Evolutionary conservation across 92 coral and sea anemone genomes (phyloP), one percentile per base, ranked within the genome.

Genomic region (Parazoanthus darwini): DNA sequence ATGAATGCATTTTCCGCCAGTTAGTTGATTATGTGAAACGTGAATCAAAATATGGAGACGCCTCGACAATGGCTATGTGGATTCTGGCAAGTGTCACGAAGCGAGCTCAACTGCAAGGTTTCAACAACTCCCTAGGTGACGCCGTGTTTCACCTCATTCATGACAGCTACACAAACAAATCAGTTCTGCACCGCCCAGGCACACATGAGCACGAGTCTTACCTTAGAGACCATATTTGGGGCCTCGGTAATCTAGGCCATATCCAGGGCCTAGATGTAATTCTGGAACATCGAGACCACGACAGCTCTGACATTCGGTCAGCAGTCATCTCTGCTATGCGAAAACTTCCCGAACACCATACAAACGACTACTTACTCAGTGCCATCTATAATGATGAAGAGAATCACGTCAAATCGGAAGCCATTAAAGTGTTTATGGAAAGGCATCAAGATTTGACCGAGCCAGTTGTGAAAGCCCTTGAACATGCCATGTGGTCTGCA

Each of bases 211-310:
- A 93, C 36, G 98, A 91, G 46, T 42, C 90, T 5, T 92, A 93
- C 79, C 89, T 96, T n/a, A 88, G 93, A 88, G 93, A 91, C 36
- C 98, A 95, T 68, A 88, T 95, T 72, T 95, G 98, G 98, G 98
- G 96, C 46, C 91, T 95, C 66, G 98, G 98, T 42, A 95, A 95
- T 86, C 93, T 95, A 6, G 98, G 98, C 51, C 95, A 95, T 54
- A 67, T 76, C 36, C 90, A 92, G 48, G 94, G 94, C 13, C 90
- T 96, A 33, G 83, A 85, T 20, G 71, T 93, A 67, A 92, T 96
- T 81, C 86, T 94, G 18, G 80, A 89, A 65, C 98, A 96, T 81
- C 75, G 91, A 37, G 88, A 96, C 75, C 96, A 96, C 90, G 98
- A 96, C 39, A 89, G 92, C 88, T 94, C 98, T 54, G 95, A 91